These are phyloP conservation scores for Phalacrocorax aristotelis DNA, from an alignment of 2,113 vertebrate genomes.

Conservation along the genomic window DNA sequence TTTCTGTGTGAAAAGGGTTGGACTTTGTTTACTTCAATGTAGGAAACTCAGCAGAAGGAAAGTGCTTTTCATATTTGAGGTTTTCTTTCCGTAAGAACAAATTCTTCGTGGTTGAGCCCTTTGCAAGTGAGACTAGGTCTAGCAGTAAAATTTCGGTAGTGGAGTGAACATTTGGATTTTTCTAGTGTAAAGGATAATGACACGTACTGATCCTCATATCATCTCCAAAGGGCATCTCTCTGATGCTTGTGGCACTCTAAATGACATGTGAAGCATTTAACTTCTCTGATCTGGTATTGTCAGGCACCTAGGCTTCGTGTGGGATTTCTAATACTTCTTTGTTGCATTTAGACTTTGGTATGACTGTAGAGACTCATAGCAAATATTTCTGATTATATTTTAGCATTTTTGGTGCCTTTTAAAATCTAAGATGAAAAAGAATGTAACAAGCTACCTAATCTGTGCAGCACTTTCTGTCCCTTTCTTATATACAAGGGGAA, in stretches of 20 bases:
- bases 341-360: neutral
- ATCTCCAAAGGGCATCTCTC: neutral
- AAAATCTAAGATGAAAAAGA: slow-evolving; percentile 29
- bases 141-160: neutral
- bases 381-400: neutral
- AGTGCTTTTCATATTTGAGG: neutral
- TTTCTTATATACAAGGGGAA: neutral
- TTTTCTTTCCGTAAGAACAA: neutral
- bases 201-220: neutral
- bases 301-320: neutral
- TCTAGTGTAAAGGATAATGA: neutral
- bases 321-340: neutral
- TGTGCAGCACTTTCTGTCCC: neutral
- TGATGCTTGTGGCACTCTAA: neutral
- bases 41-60: neutral
- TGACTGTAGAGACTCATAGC: neutral
- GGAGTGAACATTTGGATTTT: neutral
- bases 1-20: neutral
- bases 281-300: neutral
- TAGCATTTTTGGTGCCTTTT: slow-evolving; percentile 25
- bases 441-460: neutral
- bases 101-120: neutral
- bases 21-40: neutral
- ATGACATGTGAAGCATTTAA: neutral
- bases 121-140: neutral